Evolutionary conservation across 2,113 vertebrate genomes (phyloP).

Genomic region (Anolis sagrei): DNA sequence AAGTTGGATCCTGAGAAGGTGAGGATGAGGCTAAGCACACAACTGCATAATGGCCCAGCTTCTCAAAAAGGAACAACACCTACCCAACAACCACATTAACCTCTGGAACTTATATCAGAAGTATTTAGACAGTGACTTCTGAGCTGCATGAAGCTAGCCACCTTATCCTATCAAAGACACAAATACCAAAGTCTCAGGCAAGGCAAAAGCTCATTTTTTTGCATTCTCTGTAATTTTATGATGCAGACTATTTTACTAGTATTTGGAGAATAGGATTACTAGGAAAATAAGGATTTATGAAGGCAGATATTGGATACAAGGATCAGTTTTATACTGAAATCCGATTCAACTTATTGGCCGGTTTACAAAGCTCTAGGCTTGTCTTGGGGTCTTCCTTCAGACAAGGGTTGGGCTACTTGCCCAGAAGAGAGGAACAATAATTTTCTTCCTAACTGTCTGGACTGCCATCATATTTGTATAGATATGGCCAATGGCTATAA

Average conservation of each 20-base stretch:
- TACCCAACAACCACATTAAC: neutral
- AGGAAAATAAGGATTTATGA: neutral
- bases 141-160: neutral
- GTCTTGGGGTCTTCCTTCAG: too few relatives aligned
- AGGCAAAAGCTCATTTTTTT: neutral
- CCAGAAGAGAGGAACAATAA: too few relatives aligned
- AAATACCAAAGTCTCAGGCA: neutral
- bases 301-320: neutral
- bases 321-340: neutral
- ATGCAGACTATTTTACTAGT: neutral
- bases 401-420: too few relatives aligned
- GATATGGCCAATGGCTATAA: too few relatives aligned
- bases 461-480: too few relatives aligned
- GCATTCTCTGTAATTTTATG: neutral
- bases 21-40: slow-evolving; percentile 59
- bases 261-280: neutral
- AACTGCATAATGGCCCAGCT: slow-evolving; percentile 4
- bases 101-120: neutral
- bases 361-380: neutral
- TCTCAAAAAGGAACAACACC: neutral
- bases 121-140: neutral
- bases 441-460: too few relatives aligned
- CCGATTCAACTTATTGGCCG: neutral
- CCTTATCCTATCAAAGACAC: too few relatives aligned
- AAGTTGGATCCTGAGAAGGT: slow-evolving; percentile 62